A percentile compares a stretch with the other conserved stretches of the same genome.
Evolutionary conservation across 2,888 invertebrate genomes (phyloP).

Genomic region (Metalampra italica): DNA sequence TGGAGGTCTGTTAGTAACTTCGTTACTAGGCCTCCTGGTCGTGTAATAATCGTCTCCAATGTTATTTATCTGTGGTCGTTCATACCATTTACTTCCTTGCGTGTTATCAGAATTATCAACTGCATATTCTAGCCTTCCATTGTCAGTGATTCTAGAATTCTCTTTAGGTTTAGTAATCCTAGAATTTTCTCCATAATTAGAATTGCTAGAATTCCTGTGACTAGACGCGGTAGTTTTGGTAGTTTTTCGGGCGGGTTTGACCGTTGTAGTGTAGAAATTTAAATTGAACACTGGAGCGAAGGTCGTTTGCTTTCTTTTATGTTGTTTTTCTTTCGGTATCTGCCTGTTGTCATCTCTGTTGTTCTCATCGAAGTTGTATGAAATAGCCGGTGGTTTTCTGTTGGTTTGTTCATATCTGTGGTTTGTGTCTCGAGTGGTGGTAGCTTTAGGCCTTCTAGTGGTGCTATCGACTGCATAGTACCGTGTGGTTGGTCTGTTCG

Average conservation of each 20-base stretch:
- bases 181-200: slow-evolving; percentile 9
- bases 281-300: slow-evolving; percentile 8
- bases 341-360: neutral
- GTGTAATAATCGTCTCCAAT: slow-evolving; percentile 11
- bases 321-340: slow-evolving; percentile 4
- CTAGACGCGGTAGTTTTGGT: slow-evolving; percentile 15
- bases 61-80: slow-evolving; percentile 8
- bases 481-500: slow-evolving; percentile 15
- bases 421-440: slow-evolving; percentile 16
- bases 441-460: slow-evolving; percentile 13
- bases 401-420: slow-evolving; percentile 12
- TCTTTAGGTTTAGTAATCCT: slow-evolving; percentile 11
- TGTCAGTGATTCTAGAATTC: neutral
- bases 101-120: neutral
- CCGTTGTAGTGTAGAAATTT: slow-evolving; percentile 15
- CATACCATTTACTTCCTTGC: slow-evolving; percentile 10
- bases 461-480: neutral
- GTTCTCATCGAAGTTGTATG: neutral
- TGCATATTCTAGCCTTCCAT: slow-evolving; percentile 4
- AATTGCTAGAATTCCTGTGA: slow-evolving; percentile 15
- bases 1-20: neutral
- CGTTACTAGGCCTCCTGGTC: neutral
- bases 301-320: slow-evolving; percentile 26
- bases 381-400: slow-evolving; percentile 5
- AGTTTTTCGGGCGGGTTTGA: slow-evolving; percentile 21